These are phyloP conservation scores for Drosophila parthenogenetica DNA, from an alignment of 2,888 invertebrate genomes.

Conservation along the genomic window DNA sequence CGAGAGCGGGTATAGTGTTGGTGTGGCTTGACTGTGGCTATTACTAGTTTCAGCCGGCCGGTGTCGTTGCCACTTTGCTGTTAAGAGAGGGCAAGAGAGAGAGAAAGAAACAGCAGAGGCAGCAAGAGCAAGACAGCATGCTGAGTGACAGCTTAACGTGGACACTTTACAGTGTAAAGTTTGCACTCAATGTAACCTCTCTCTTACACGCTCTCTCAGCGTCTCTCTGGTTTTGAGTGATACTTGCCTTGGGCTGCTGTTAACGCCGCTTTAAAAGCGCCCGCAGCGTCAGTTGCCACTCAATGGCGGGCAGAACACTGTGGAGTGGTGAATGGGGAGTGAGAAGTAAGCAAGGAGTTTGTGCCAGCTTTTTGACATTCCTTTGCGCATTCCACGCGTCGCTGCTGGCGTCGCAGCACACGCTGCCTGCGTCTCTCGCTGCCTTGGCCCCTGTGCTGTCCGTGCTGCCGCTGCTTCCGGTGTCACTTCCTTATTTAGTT, in stretches of 20 bases:
- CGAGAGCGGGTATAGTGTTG: conserved; percentile 10
- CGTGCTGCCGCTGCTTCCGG: conserved; percentile 66
- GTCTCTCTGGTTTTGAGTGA: conserved; percentile 47
- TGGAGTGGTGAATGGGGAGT: not conserved
- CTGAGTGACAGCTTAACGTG: conserved; percentile 14
- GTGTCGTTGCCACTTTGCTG: conserved; percentile 69
- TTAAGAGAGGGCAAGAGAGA: conserved; percentile 14
- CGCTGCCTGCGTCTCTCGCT: conserved; percentile 20
- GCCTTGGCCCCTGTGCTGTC: not conserved
- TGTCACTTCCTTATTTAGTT: conserved; percentile 81
- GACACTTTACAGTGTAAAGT: conserved; percentile 9
- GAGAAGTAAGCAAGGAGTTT: conserved; percentile 12
- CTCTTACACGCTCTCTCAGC: not conserved
- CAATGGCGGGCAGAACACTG: conserved; percentile 25
- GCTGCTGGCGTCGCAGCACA: conserved; percentile 31
- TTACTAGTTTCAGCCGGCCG: conserved; percentile 78
- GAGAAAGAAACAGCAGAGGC: conserved; percentile 11
- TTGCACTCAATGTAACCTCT: conserved; percentile 45
- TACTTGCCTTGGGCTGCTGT: conserved; percentile 56
- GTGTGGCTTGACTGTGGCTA: conserved; percentile 38
- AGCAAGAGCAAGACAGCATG: conserved; percentile 21
- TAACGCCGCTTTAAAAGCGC: conserved; percentile 41
- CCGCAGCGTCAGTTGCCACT: conserved; percentile 47
- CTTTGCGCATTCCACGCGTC: conserved; percentile 71
- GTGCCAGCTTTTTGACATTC: conserved; percentile 55